Base-by-base conservation (phyloP, 2,113 vertebrate species). In the Prunella himalayana region DNA sequence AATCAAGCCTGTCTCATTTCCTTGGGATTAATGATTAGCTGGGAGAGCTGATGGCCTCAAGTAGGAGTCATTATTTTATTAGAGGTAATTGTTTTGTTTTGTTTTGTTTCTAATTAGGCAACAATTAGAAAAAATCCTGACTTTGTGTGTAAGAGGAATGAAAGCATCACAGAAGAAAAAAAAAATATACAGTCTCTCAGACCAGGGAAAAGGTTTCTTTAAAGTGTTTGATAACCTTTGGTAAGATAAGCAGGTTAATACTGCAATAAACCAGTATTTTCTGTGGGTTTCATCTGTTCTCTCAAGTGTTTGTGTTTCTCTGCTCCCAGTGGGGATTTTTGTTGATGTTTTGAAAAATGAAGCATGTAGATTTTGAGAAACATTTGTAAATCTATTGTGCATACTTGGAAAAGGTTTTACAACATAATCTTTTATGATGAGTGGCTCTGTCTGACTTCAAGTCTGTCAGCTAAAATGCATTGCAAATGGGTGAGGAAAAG, bases 51-150 rank as follows among this genome's bases (percentile, higher is more conserved):
- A 97, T 96, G 97, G 95, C 92, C 88, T 88, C 82, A 88, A 93
- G 93, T 96, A 95, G 71, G 79, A 96, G 85, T 90, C 94, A 88
- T 97, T 92, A 96, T 97, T 98, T 97, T 97, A 95, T 96, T 98
- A 96, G 63, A 96, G 64, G n/a, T 86, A 85, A n/a, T 81, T 80
- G 33, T 95, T 47, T 64, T 92, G 72, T 95, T 47, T 64, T 92
- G 72, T 65, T 98, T 66, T 94, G 63, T 64, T 97, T 95, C 97
- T 97, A 97, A 98, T 98, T 97, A 97, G 89, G 45, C 86, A 95
- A 93, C 76, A 92, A 94, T 79, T 90, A 88, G 71, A 73, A 70
- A 96, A 96, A 96, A 80, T n/a, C 59, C 28, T 86, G 54, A 33
- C 24, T 91, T 70, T 76, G 11, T 60, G 81, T 8, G 6, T 35